phyloP scores from a whole-genome alignment of 2,797 vertebrate species.

The Eulemur coronatus region DNA sequence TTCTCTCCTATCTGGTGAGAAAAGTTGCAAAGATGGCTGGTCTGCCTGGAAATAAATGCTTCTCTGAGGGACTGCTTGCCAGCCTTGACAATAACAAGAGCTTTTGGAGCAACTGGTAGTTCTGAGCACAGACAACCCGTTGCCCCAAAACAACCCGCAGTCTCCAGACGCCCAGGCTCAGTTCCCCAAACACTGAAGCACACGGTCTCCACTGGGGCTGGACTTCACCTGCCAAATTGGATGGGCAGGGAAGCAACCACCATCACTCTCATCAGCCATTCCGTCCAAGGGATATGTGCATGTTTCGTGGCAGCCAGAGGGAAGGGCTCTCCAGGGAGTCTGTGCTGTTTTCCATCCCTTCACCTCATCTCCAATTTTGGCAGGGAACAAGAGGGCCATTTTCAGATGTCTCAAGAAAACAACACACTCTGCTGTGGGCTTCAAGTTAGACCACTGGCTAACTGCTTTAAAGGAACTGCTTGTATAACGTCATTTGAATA shows the following conservation, averaged over 20 bases:
- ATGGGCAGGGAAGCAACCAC: slow-evolving; percentile 37
- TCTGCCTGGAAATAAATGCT: background rate
- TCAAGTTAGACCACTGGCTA: background rate
- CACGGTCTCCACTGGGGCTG: background rate
- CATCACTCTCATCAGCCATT: slow-evolving; percentile 26
- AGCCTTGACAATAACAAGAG: background rate
- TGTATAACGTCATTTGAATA: background rate
- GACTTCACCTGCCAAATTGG: slow-evolving; percentile 37
- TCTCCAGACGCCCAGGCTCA: background rate
- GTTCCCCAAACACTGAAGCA: background rate
- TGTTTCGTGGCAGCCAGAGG: background rate
- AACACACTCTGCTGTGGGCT: background rate
- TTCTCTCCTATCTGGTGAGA: background rate
- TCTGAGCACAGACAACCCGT: background rate
- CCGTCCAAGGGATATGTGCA: background rate
- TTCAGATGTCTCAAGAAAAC: background rate
- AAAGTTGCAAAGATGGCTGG: background rate
- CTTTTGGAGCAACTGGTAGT: background rate
- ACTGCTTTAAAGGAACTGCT: background rate
- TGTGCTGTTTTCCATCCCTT: background rate
- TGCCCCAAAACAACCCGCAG: background rate
- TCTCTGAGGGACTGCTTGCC: background rate
- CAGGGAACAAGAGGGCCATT: background rate
- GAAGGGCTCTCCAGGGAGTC: background rate
- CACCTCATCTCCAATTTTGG: background rate